These are phyloP conservation scores for Sphenodon punctatus DNA, from an alignment of 2,797 vertebrate species.

Conservation along the genomic window DNA sequence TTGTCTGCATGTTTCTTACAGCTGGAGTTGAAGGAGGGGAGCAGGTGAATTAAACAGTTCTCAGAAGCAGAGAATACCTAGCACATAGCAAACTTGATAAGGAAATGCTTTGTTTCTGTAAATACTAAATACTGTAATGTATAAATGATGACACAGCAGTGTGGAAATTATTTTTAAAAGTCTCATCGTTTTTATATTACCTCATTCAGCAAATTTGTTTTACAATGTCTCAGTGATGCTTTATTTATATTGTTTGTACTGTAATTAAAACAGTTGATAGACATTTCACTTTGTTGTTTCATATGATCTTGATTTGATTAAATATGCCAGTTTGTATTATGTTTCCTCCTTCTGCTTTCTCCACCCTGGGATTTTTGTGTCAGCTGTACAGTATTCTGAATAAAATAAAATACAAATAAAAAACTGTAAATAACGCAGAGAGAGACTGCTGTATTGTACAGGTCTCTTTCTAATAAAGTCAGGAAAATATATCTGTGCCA, in stretches of 20 bases:
- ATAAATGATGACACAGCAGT: constrained; percentile 46
- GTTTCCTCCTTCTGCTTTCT: constrained; percentile 75
- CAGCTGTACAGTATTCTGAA: constrained; percentile 90
- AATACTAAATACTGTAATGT: constrained; percentile 67
- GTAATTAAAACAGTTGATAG: constrained; percentile 78
- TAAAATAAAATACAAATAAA: constrained; percentile 36
- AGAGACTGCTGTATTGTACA: constrained; percentile 84
- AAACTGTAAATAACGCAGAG: constrained; percentile 83
- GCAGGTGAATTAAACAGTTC: background rate
- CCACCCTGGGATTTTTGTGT: constrained; percentile 81
- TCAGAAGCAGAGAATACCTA: constrained; percentile 10
- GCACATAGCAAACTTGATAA: constrained; percentile 16
- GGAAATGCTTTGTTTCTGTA: constrained; percentile 60
- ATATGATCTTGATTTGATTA: constrained; percentile 76
- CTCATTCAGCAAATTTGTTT: constrained; percentile 82
- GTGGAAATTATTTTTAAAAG: constrained; percentile 41
- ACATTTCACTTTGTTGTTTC: constrained; percentile 75
- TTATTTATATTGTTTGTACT: constrained; percentile 90
- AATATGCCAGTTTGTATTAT: constrained; percentile 79
- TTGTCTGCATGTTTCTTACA: background rate
- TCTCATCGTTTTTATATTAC: constrained; percentile 79
- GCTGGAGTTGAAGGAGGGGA: background rate
- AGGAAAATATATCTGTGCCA: constrained; percentile 65
- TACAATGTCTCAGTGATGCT: constrained; percentile 70
- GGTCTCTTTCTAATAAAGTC: constrained; percentile 97